Conservation (phyloP, 2,888 invertebrate genomes). For the Ypsolopha sequella region DNA sequence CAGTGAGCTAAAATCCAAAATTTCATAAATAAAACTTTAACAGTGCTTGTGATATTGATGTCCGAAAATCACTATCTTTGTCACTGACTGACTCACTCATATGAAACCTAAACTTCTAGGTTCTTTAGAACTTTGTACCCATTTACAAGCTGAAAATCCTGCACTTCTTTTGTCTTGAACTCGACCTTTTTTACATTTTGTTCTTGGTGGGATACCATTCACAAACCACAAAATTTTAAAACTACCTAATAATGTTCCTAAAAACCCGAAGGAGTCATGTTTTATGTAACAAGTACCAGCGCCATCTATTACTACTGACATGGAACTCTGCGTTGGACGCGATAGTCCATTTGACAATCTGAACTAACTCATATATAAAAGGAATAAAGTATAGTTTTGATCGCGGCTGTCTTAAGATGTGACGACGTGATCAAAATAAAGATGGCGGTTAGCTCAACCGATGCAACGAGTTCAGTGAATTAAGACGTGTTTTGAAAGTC, state of each 20-base stretch:
- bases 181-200: no score
- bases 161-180: no score
- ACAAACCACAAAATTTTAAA: no score
- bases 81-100: no score
- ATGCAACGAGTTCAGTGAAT: neutral
- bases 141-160: no score
- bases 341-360: neutral
- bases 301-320: neutral
- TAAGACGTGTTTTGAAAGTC: neutral
- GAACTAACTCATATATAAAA: neutral
- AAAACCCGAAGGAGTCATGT: neutral
- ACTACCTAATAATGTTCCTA: neutral
- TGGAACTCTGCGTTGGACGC: neutral
- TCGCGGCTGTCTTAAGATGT: neutral
- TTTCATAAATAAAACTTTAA: no score
- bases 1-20: no score
- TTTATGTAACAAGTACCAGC: neutral
- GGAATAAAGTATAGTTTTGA: neutral
- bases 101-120: no score
- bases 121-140: no score
- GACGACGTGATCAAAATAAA: slow-evolving; percentile 1
- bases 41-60: no score
- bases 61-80: no score
- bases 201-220: no score
- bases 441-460: neutral